A percentile compares a stretch with the other conserved stretches of the same genome.
These are phyloP conservation scores for Acleris holmiana DNA, from an alignment of 2,888 invertebrate genomes.

Conservation along the genomic window DNA sequence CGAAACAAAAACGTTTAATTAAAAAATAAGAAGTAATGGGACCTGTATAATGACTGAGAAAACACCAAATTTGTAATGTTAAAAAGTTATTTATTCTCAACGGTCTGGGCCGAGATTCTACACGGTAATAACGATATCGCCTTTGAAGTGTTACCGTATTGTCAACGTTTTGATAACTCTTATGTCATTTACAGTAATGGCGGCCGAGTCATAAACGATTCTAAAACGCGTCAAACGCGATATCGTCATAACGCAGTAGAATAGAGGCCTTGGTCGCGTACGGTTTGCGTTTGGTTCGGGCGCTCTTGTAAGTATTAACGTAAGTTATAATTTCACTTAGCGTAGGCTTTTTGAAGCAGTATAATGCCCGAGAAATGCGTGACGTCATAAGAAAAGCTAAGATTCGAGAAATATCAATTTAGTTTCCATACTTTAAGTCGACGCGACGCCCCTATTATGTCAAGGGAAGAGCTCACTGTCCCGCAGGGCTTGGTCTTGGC, in stretches of 20 bases:
- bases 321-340: conserved; percentile 10
- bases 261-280: too few relatives aligned
- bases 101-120: too few relatives aligned
- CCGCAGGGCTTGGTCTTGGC: too few relatives aligned
- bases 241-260: too few relatives aligned
- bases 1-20: conserved; percentile 43
- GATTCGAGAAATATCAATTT: background rate
- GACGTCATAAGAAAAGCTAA: background rate
- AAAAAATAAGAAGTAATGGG: conserved; percentile 58
- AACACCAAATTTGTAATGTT: conserved; percentile 73
- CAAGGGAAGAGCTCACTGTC: too few relatives aligned
- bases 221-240: too few relatives aligned
- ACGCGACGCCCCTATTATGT: too few relatives aligned
- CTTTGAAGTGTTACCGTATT: too few relatives aligned
- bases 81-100: conserved; percentile 57
- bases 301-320: conserved; percentile 5
- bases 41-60: conserved; percentile 72
- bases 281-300: conserved; percentile 26
- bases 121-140: too few relatives aligned
- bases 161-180: too few relatives aligned
- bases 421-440: background rate
- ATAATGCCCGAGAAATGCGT: background rate
- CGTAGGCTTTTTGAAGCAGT: conserved; percentile 11
- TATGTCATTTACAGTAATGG: too few relatives aligned
- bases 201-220: too few relatives aligned